Percentiles rank a stretch among this genome's conserved stretches.
These are phyloP conservation scores for Acanthornis magna DNA, from an alignment of 2,797 vertebrate species.

Conservation along the genomic window DNA sequence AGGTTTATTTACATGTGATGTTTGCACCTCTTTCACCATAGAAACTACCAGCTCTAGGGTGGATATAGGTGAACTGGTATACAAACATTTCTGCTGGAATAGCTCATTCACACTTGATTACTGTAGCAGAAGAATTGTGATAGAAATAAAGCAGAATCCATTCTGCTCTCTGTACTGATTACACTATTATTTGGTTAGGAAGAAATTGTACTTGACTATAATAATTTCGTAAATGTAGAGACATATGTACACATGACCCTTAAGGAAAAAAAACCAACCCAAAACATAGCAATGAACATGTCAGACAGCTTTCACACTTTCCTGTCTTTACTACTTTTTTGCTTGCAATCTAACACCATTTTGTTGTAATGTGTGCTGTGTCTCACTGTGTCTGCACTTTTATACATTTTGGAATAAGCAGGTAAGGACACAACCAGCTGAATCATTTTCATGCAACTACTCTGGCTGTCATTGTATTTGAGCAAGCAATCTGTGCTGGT, in stretches of 20 bases:
- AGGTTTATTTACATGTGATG: not conserved
- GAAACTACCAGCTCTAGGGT: not conserved
- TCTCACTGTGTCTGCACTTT: not conserved
- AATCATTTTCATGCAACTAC: not conserved
- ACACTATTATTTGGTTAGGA: not conserved
- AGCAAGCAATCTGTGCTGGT: not conserved
- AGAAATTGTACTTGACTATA: not conserved
- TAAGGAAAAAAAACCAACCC: not conserved
- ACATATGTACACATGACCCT: not conserved
- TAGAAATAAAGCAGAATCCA: not conserved
- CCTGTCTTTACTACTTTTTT: not conserved
- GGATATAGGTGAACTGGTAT: not conserved
- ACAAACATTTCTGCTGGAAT: not conserved
- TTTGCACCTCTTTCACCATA: not conserved
- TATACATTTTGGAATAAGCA: not conserved
- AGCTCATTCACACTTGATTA: not conserved
- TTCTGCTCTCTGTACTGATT: not conserved
- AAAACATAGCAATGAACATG: not conserved
- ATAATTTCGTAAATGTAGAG: not conserved
- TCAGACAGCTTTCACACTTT: not conserved
- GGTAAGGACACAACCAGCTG: not conserved
- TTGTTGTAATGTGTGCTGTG: not conserved
- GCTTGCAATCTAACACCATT: not conserved
- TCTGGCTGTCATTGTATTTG: not conserved
- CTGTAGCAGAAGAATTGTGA: not conserved